Percentiles rank a stretch among this genome's conserved stretches.
Conservation (phyloP, 2,113 vertebrate genomes). For the Pagrus major region DNA sequence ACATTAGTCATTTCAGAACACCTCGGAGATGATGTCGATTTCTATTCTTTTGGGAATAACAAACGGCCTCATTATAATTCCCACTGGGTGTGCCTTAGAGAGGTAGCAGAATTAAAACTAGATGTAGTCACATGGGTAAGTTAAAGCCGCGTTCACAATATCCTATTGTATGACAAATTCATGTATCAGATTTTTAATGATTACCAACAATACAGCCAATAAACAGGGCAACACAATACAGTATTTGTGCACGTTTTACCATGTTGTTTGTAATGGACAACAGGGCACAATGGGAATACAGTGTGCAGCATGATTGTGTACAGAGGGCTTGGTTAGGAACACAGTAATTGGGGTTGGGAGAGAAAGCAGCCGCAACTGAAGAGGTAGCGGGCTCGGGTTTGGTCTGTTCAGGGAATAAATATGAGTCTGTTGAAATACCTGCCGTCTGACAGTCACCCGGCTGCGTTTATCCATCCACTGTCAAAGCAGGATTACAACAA, state of each 20-base stretch:
- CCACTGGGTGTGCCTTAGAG: constrained; percentile 39
- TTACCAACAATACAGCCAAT: neutral
- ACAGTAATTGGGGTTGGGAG: constrained; percentile 56
- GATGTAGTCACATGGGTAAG: constrained; percentile 29
- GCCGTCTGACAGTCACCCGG: constrained; percentile 64
- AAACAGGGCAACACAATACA: neutral
- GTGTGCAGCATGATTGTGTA: constrained; percentile 10
- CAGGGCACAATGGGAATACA: constrained; percentile 2
- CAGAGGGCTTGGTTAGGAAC: constrained; percentile 27
- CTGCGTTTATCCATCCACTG: constrained; percentile 64
- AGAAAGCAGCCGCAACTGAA: constrained; percentile 3
- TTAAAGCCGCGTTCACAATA: constrained; percentile 25
- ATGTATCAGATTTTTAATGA: constrained; percentile 19
- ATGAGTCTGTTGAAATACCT: constrained; percentile 60
- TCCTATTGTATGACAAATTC: constrained; percentile 7
- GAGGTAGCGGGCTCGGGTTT: constrained; percentile 36
- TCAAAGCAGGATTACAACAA: constrained; percentile 68
- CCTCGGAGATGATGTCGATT: constrained; percentile 73
- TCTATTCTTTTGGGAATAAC: constrained; percentile 65
- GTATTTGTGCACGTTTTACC: constrained; percentile 5
- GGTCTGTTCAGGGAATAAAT: constrained; percentile 66
- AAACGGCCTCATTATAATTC: constrained; percentile 73
- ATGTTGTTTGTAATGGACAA: constrained; percentile 1
- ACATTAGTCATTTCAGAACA: constrained; percentile 72
- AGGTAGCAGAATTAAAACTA: constrained; percentile 62